These are phyloP conservation scores for Stenopsyche tienmushanensis DNA, from an alignment of 1,140 invertebrate species.

Conservation along the genomic window DNA sequence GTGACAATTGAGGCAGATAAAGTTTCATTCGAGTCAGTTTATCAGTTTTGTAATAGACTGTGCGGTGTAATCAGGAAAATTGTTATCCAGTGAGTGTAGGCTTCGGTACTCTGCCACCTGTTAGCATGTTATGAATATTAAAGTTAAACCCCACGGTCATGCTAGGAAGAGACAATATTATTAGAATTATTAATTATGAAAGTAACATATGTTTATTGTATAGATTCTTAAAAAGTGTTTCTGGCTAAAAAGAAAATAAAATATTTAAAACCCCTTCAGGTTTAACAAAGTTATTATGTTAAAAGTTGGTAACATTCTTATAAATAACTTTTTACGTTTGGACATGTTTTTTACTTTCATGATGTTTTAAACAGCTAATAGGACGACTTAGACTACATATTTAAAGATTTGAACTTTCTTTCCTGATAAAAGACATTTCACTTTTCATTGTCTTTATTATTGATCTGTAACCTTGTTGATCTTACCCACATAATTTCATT, in stretches of 20 bases:
- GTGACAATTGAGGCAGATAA: slow-evolving; percentile 22
- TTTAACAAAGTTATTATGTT: slow-evolving; percentile 35
- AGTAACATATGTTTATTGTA: slow-evolving; percentile 43
- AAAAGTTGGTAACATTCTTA: slow-evolving; percentile 31
- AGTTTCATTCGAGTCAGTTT: not conserved
- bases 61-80: slow-evolving; percentile 14
- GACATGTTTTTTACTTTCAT: slow-evolving; percentile 35
- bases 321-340: slow-evolving; percentile 35
- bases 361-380: slow-evolving; percentile 26
- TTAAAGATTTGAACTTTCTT: not conserved
- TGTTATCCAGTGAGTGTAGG: slow-evolving; percentile 28
- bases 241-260: slow-evolving; percentile 40
- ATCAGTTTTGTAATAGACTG: slow-evolving; percentile 22
- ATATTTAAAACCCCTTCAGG: slow-evolving; percentile 38
- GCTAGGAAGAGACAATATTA: slow-evolving; percentile 41
- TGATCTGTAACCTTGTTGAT: slow-evolving; percentile 27
- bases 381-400: slow-evolving; percentile 6
- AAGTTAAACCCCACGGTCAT: slow-evolving; percentile 23
- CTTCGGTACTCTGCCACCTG: slow-evolving; percentile 20
- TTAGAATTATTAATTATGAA: slow-evolving; percentile 41
- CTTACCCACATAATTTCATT: slow-evolving; percentile 49
- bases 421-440: slow-evolving; percentile 8
- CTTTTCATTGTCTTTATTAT: slow-evolving; percentile 1
- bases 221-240: slow-evolving; percentile 43
- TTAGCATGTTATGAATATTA: slow-evolving; percentile 23